These are phyloP conservation scores for Galaxea fascicularis DNA, from an alignment of 92 coral and sea anemone genomes.

Conservation along the genomic window DNA sequence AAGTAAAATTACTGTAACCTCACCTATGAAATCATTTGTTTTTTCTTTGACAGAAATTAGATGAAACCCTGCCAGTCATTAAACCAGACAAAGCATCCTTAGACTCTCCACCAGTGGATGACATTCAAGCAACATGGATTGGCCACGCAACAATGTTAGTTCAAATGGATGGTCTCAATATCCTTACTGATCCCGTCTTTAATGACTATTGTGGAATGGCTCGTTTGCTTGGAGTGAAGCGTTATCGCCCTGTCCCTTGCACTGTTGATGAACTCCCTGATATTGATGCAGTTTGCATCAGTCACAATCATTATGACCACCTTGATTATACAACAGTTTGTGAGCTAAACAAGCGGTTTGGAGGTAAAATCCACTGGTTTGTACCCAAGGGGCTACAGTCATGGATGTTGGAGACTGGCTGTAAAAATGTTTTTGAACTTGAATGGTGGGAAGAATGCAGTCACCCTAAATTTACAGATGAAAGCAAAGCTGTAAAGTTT, in stretches of 20 bases:
- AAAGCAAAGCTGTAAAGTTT: constrained; percentile 63
- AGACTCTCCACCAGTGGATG: constrained; percentile 64
- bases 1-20: too few relatives aligned
- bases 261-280: constrained; percentile 78
- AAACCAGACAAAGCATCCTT: constrained; percentile 62
- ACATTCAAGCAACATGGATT: constrained; percentile 90
- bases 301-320: constrained; percentile 95
- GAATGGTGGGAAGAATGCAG: constrained; percentile 87
- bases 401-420: constrained; percentile 89
- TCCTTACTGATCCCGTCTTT: constrained; percentile 92
- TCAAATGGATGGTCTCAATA: constrained; percentile 90
- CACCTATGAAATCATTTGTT: too few relatives aligned
- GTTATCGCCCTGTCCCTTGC: constrained; percentile 90
- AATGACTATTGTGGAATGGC: constrained; percentile 79
- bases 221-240: constrained; percentile 60
- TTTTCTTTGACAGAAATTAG: constrained; percentile 55
- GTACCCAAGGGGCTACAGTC: constrained; percentile 85
- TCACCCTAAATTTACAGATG: constrained; percentile 49
- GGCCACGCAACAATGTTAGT: constrained; percentile 97
- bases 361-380: constrained; percentile 74
- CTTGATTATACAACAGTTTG: constrained; percentile 78
- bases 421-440: constrained; percentile 82
- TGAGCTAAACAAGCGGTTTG: constrained; percentile 73
- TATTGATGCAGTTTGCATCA: constrained; percentile 93
- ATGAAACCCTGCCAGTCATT: constrained; percentile 77